Conservation (phyloP, 2,113 vertebrate genomes). For the Platycercus adscitus region DNA sequence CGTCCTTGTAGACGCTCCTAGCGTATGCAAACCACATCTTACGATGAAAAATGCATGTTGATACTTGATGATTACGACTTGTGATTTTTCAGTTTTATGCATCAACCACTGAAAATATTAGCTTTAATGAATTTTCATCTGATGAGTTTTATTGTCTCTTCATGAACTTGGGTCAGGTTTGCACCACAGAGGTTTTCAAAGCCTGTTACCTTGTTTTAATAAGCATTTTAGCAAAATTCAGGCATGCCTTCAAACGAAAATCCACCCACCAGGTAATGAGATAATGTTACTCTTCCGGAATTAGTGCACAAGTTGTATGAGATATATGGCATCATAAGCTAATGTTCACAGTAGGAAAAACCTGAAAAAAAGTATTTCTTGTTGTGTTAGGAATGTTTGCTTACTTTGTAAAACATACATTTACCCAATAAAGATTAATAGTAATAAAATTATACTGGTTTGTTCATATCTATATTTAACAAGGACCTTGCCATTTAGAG, state of each 20-base stretch:
- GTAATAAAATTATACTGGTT: neutral
- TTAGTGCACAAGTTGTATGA: neutral
- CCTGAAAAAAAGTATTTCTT: neutral
- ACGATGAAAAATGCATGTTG: constrained; percentile 14
- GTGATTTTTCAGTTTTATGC: constrained; percentile 14
- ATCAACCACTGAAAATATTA: constrained; percentile 37
- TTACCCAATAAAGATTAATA: constrained; percentile 64
- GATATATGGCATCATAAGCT: neutral
- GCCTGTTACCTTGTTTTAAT: neutral
- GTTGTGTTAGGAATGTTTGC: constrained; percentile 10
- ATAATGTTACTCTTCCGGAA: neutral
- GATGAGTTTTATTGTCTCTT: neutral
- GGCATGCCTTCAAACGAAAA: neutral
- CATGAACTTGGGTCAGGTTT: neutral
- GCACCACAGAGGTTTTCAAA: neutral
- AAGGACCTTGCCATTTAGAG: neutral
- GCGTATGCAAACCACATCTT: neutral
- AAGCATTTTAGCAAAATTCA: neutral
- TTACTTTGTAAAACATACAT: constrained; percentile 44
- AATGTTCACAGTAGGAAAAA: neutral
- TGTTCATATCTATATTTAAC: neutral
- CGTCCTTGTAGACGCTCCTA: neutral
- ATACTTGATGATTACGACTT: constrained; percentile 32
- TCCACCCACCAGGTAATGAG: neutral
- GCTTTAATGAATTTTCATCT: neutral